Evolutionary conservation across 2,888 invertebrate species (phyloP).

Genomic region (Ophraella communa): DNA sequence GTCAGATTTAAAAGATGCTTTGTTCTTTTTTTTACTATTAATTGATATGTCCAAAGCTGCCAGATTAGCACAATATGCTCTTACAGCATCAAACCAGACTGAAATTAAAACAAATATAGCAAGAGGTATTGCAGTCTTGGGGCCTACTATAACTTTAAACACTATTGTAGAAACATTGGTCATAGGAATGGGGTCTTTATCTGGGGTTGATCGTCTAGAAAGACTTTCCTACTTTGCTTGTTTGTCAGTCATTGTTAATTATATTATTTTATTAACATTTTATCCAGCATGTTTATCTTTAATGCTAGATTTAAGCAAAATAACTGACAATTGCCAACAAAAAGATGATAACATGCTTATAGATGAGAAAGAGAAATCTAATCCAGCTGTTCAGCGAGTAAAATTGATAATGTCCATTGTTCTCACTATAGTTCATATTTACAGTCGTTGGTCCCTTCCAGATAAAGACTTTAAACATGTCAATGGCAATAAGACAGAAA

Average conservation of each 20-base stretch:
- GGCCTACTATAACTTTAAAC: slow-evolving; percentile 89
- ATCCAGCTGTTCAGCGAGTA: slow-evolving; percentile 91
- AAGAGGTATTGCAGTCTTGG: slow-evolving; percentile 83
- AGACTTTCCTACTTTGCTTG: slow-evolving; percentile 91
- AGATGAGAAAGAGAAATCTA: slow-evolving; percentile 84
- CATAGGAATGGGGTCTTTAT: slow-evolving; percentile 90
- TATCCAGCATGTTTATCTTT: slow-evolving; percentile 92
- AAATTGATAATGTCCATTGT: slow-evolving; percentile 96
- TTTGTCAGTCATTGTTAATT: slow-evolving; percentile 88
- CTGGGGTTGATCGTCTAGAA: slow-evolving; percentile 86
- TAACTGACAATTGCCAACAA: slow-evolving; percentile 49
- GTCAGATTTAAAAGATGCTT: slow-evolving; percentile 87
- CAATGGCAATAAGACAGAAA: slow-evolving; percentile 25
- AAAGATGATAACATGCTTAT: slow-evolving; percentile 57
- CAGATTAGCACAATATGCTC: slow-evolving; percentile 80
- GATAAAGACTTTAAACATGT: slow-evolving; percentile 34
- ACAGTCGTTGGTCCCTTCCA: slow-evolving; percentile 61
- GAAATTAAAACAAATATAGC: slow-evolving; percentile 89
- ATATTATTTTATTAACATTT: slow-evolving; percentile 91
- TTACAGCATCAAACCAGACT: slow-evolving; percentile 79
- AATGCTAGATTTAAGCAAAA: slow-evolving; percentile 74
- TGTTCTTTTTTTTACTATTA: slow-evolving; percentile 89
- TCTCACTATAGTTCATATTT: slow-evolving; percentile 84
- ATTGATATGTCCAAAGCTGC: slow-evolving; percentile 92
- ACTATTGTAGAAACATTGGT: slow-evolving; percentile 87